These are phyloP conservation scores for Eulemur rufifrons DNA, from an alignment of 2,113 vertebrate species.

Conservation along the genomic window DNA sequence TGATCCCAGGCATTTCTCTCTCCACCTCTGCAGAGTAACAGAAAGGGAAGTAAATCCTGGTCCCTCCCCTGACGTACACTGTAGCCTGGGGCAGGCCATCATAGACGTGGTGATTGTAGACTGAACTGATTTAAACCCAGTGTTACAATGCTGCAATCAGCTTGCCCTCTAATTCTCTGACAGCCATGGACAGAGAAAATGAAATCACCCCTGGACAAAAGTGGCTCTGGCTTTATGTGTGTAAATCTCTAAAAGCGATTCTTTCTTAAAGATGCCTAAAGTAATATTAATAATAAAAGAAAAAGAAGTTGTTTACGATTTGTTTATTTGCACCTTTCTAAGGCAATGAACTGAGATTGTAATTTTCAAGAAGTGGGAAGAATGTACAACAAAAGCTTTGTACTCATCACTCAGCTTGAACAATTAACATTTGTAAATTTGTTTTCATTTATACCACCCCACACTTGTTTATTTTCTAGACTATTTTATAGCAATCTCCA, in stretches of 20 bases:
- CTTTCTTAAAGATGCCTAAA: not conserved
- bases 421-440: not conserved
- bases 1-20: not conserved
- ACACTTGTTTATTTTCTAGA: not conserved
- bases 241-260: not conserved
- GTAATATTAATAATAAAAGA: not conserved
- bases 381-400: not conserved
- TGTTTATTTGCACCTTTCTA: constrained; percentile 12
- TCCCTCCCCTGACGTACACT: not conserved
- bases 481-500: not conserved
- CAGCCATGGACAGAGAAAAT: not conserved
- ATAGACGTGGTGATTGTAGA: fast-evolving
- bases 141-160: not conserved
- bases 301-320: not conserved
- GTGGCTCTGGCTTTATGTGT: not conserved
- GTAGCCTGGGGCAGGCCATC: not conserved
- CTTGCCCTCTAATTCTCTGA: not conserved
- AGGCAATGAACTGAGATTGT: not conserved
- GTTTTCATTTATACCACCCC: not conserved
- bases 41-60: not conserved
- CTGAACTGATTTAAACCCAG: not conserved
- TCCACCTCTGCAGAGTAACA: not conserved
- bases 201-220: not conserved
- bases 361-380: not conserved
- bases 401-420: not conserved